These are phyloP conservation scores for Chionodraco myersi DNA, from an alignment of 2,113 vertebrate genomes.

Conservation along the genomic window DNA sequence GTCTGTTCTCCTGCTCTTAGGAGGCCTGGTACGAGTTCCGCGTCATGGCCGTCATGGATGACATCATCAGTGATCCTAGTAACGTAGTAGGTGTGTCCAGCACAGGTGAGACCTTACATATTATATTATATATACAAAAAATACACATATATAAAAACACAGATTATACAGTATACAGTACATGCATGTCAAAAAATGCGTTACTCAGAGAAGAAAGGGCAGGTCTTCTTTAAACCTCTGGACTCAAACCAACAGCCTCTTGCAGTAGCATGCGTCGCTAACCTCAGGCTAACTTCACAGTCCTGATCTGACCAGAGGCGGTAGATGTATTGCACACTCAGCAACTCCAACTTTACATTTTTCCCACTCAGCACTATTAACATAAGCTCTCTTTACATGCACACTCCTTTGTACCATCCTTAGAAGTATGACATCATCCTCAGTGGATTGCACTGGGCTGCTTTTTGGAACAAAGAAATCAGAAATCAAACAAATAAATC, in stretches of 20 bases:
- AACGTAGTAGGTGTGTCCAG: conserved; percentile 97
- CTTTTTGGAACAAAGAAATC: conserved; percentile 24
- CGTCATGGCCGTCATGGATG: conserved; percentile 96
- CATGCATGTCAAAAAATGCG: background rate
- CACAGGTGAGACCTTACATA: conserved; percentile 87
- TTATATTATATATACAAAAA: too few relatives aligned
- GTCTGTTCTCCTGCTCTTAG: conserved; percentile 70
- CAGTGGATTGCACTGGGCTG: background rate
- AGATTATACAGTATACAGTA: too few relatives aligned
- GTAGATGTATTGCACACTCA: conserved; percentile 65
- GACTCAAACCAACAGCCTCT: conserved; percentile 40
- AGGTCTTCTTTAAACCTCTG: background rate
- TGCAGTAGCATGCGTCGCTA: conserved; percentile 36
- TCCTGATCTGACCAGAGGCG: conserved; percentile 11
- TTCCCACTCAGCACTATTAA: conserved; percentile 57
- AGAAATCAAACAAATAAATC: conserved; percentile 5
- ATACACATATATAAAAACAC: too few relatives aligned
- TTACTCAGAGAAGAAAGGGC: background rate
- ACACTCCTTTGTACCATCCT: conserved; percentile 44
- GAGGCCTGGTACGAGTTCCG: conserved; percentile 99
- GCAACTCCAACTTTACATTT: conserved; percentile 69
- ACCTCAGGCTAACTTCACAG: conserved; percentile 30
- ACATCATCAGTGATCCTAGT: conserved; percentile 96
- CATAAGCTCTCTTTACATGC: conserved; percentile 55
- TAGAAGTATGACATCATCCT: conserved; percentile 73